phyloP scores from a whole-genome alignment of 37 sponge, comb jelly and placozoan genomes.

The Ianthella basta region DNA sequence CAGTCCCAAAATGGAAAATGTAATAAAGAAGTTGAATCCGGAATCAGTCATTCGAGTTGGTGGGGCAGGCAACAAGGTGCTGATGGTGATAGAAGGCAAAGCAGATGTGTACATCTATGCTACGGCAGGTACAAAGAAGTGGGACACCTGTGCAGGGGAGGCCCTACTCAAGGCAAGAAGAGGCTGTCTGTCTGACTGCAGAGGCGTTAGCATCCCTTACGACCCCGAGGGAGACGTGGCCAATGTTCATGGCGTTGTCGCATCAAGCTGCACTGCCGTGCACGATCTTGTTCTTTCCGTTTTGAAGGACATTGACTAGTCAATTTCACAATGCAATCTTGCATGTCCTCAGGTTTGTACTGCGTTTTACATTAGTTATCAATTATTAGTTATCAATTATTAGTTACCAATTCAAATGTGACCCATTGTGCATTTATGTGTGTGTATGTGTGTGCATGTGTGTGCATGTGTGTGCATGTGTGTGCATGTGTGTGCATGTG shows the following conservation, averaged over 20 bases:
- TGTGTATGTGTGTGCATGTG: too few relatives aligned
- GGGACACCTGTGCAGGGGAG: conserved; percentile 98
- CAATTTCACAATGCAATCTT: too few relatives aligned
- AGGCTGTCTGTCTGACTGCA: conserved; percentile 79
- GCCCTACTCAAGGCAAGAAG: conserved; percentile 79
- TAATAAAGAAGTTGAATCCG: conserved; percentile 53
- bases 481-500: too few relatives aligned
- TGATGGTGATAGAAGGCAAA: conserved; percentile 83
- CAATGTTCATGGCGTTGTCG: conserved; percentile 1
- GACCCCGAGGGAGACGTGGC: conserved; percentile 10
- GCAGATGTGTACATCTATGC: conserved; percentile 88
- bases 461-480: too few relatives aligned
- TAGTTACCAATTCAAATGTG: too few relatives aligned
- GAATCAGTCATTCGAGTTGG: conserved; percentile 55
- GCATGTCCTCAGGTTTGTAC: too few relatives aligned
- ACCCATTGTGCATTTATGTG: too few relatives aligned
- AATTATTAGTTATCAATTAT: too few relatives aligned
- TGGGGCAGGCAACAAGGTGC: conserved; percentile 90
- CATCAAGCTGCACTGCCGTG: not conserved
- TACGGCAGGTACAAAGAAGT: conserved; percentile 85
- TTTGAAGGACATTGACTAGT: too few relatives aligned
- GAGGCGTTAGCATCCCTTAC: conserved; percentile 70
- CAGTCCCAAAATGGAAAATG: conserved; percentile 37
- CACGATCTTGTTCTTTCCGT: not conserved
- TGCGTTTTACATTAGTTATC: too few relatives aligned